Evolutionary conservation across 2,113 vertebrate species (phyloP).

Genomic region (Onychostoma macrolepis): DNA sequence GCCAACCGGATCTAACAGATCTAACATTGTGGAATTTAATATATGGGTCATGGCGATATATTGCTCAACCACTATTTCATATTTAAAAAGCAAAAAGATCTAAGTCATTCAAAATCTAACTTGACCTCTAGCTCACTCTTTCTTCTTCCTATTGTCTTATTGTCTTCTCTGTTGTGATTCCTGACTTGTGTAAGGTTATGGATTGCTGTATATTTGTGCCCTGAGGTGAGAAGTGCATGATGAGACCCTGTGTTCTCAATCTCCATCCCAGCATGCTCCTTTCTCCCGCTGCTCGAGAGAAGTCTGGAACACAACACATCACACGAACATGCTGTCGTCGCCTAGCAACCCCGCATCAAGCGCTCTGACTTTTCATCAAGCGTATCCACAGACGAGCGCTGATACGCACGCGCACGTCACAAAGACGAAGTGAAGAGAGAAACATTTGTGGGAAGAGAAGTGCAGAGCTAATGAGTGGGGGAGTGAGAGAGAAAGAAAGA

Average conservation of each 20-base stretch:
- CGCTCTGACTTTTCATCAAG: constrained; percentile 10
- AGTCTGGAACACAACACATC: not conserved
- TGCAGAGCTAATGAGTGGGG: not conserved
- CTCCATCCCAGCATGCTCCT: not conserved
- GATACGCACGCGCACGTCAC: not conserved
- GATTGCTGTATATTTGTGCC: constrained; percentile 5
- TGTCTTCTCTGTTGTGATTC: not conserved
- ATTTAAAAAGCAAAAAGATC: not conserved
- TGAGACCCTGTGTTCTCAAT: not conserved
- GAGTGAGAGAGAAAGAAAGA: not conserved
- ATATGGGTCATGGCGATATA: not conserved
- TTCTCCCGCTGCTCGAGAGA: not conserved
- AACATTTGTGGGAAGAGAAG: constrained; percentile 2
- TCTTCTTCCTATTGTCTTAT: not conserved
- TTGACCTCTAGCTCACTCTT: not conserved
- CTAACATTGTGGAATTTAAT: not conserved
- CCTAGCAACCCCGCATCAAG: constrained; percentile 28
- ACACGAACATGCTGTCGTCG: not conserved
- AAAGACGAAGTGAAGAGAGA: not conserved
- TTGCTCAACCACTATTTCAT: not conserved
- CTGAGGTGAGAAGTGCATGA: not conserved
- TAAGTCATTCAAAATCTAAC: not conserved
- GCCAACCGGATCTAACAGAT: too few relatives aligned
- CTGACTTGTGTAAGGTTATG: constrained; percentile 1
- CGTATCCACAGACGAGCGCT: not conserved